Evolutionary conservation across 2,113 vertebrate species (phyloP), one percentile per base, ranked within the genome.

Genomic region (Vidua macroura): DNA sequence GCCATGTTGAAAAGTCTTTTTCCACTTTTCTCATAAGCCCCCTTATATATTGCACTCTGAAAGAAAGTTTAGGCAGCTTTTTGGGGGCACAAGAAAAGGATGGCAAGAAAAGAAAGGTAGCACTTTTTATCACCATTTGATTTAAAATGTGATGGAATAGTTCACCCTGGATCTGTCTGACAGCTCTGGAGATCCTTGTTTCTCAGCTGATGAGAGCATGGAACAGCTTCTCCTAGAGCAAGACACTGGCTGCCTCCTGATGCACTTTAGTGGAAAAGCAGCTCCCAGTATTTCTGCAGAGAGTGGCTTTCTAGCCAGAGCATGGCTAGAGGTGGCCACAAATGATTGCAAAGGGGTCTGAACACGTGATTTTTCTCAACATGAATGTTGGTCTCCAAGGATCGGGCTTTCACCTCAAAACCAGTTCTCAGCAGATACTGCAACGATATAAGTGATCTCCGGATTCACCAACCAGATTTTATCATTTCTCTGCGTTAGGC

Each of bases 21-120:
- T 60, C n/a, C 41, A 31, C 25, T 41, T 90, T 79, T 82, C 70
- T 63, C 2, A 1, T 9, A 79, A 83, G 13, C 10, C 4, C 10
- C 13, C 63, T n/a, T 17, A 66, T 21, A 14, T 28, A 43, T 37
- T 75, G 62, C 33, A 80, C 22, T n/a, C 41, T 46, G 52, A 60
- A 81, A 74, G 27, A 27, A 86, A 72, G 48, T 39, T 76, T 27
- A 76, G 74, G 30, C 28, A 64, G 60, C 24, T 85, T 72, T 76
- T 11, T 0, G 6, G 31, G 33, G 11, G 4, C 58, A 82, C 1
- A 1, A 82, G 44, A 8, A 81, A 77, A 79, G 3, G 28, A 3
- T 76, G 20, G 10, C 44, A 53, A 53, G 53, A 84, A 31, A 82
- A 67, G 24, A 85, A 77, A 79, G 43, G 46, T 0, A 51, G 24